Percentiles rank a stretch among this genome's conserved stretches.
These are phyloP conservation scores for Micrasema longulum DNA, from an alignment of 1,140 invertebrate species.

Conservation along the genomic window DNA sequence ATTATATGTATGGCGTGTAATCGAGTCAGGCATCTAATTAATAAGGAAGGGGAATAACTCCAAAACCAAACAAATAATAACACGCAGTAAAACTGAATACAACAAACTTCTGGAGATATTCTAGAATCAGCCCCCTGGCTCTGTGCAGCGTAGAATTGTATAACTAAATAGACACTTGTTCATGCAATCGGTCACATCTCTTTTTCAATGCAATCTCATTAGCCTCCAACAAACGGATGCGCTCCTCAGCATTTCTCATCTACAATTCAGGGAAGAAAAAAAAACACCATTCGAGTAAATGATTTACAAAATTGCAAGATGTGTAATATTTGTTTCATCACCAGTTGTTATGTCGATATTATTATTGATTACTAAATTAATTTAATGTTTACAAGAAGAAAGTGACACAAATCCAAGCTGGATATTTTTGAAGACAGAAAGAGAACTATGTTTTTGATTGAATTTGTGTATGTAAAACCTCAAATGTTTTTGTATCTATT, in stretches of 20 bases:
- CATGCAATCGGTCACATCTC: constrained; percentile 52
- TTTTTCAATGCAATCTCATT: constrained; percentile 48
- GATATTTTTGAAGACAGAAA: no score
- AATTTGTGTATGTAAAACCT: no score
- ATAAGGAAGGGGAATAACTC: constrained; percentile 27
- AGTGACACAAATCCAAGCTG: no score
- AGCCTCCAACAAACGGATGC: constrained; percentile 47
- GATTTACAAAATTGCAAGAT: neutral
- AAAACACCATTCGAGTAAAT: constrained; percentile 22
- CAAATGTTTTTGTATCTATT: no score
- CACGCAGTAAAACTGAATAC: constrained; percentile 35
- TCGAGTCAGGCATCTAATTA: neutral
- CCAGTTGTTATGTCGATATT: no score
- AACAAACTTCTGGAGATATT: constrained; percentile 33
- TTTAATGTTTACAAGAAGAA: no score
- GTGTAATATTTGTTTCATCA: no score
- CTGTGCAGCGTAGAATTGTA: neutral
- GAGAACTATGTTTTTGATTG: no score
- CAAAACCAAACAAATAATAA: constrained; percentile 37
- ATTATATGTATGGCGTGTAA: constrained; percentile 1
- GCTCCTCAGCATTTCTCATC: constrained; percentile 49
- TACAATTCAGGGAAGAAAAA: constrained; percentile 44
- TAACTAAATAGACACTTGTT: constrained; percentile 19
- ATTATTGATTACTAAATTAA: no score
- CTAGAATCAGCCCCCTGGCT: constrained; percentile 3